Evolutionary conservation across 2,113 vertebrate species (phyloP).

Genomic region (Tupaia tana): DNA sequence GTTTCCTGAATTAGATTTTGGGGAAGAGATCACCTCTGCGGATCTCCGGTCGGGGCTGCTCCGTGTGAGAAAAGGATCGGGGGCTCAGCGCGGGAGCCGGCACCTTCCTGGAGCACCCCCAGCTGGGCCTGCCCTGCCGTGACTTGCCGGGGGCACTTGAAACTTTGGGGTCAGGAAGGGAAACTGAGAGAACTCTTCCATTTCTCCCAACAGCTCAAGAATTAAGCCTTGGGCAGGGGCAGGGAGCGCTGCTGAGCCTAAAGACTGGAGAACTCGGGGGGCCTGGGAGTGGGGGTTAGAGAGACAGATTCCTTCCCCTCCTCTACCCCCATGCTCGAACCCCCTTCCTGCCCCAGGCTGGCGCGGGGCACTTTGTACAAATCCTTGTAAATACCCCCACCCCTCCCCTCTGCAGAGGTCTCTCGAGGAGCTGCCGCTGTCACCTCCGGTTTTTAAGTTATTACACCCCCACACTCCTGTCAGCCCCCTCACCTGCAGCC

Average conservation of each 20-base stretch:
- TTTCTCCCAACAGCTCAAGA: conserved; percentile 35
- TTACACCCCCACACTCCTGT: conserved; percentile 66
- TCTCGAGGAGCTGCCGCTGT: conserved; percentile 61
- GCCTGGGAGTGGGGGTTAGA: conserved; percentile 15
- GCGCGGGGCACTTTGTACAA: conserved; percentile 81
- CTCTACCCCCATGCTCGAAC: neutral
- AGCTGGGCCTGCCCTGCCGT: neutral
- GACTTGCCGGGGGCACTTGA: neutral
- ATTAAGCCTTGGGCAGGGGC: conserved; percentile 20
- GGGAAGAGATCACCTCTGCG: conserved; percentile 24
- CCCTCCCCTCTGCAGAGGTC: conserved; percentile 62
- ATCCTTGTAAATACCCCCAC: conserved; percentile 81
- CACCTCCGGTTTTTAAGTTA: conserved; percentile 83
- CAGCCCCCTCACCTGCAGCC: conserved; percentile 75
- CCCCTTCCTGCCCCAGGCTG: conserved; percentile 72
- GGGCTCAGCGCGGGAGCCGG: conserved; percentile 3
- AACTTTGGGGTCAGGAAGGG: conserved; percentile 58
- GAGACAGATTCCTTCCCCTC: conserved; percentile 61
- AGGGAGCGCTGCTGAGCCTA: conserved; percentile 37
- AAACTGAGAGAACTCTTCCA: conserved; percentile 38
- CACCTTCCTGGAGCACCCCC: conserved; percentile 57
- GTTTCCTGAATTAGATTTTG: neutral
- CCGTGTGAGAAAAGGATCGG: neutral
- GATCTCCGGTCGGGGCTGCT: neutral
- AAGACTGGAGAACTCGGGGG: conserved; percentile 48